A percentile compares a stretch with the other conserved stretches of the same genome.
These are phyloP conservation scores for Ctenicera cuprea DNA, from an alignment of 2,888 invertebrate genomes.

Conservation along the genomic window DNA sequence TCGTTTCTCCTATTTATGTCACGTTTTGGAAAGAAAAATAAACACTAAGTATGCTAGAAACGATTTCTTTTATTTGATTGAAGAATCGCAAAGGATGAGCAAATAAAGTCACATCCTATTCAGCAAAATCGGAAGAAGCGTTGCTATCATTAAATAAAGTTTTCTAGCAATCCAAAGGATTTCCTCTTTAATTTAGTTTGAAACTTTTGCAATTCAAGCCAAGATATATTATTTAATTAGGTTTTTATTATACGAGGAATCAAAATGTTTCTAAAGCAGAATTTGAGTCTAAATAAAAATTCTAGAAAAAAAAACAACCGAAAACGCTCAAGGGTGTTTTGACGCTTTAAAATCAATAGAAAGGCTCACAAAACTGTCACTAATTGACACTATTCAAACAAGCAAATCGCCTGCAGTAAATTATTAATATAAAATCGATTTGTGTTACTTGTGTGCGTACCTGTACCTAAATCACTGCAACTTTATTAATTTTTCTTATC, in stretches of 20 bases:
- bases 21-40: too few relatives aligned
- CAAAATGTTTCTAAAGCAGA: too few relatives aligned
- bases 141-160: background rate
- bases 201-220: background rate
- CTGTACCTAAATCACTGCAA: too few relatives aligned
- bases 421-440: background rate
- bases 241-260: background rate
- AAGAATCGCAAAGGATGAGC: background rate
- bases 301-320: too few relatives aligned
- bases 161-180: background rate
- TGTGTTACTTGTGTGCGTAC: too few relatives aligned
- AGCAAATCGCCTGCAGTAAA: background rate
- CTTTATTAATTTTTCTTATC: background rate
- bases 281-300: too few relatives aligned
- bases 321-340: too few relatives aligned
- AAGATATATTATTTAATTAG: background rate
- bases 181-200: constrained; percentile 9
- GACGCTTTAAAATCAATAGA: too few relatives aligned
- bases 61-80: background rate
- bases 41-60: background rate
- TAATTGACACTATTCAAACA: too few relatives aligned
- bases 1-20: too few relatives aligned
- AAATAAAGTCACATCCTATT: background rate
- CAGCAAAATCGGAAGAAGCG: constrained; percentile 3
- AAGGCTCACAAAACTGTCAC: too few relatives aligned